These are phyloP conservation scores for Eucidaris tribuloides DNA, from an alignment of 35 echinoderm and acorn worm genomes.

Conservation along the genomic window DNA sequence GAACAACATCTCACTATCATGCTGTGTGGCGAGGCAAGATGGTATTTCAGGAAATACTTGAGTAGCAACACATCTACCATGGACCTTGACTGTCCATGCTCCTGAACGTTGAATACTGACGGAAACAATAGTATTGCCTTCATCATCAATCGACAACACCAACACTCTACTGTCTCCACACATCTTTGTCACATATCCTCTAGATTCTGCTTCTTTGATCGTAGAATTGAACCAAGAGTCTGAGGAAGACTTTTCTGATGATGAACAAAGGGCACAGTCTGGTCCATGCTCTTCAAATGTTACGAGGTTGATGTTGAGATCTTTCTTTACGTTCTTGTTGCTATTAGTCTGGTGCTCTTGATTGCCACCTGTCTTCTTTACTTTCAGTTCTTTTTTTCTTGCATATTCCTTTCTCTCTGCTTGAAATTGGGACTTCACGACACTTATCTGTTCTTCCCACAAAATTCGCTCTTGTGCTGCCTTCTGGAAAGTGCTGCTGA, in stretches of 20 bases:
- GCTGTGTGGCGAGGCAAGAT: neutral
- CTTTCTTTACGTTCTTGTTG: too few species aligned
- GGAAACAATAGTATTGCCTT: neutral
- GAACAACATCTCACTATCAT: neutral
- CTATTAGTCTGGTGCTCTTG: too few species aligned
- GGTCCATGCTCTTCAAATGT: neutral
- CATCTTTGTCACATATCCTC: neutral
- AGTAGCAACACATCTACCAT: neutral
- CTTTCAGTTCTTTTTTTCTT: too few species aligned
- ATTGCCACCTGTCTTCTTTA: too few species aligned
- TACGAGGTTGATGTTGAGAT: neutral
- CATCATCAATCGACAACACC: neutral
- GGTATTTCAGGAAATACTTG: neutral
- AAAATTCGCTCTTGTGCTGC: neutral
- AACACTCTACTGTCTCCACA: neutral
- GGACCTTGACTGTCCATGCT: neutral
- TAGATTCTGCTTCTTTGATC: neutral
- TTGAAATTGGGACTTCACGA: neutral
- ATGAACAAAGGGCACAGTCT: neutral
- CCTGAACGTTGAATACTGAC: neutral
- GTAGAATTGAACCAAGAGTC: neutral
- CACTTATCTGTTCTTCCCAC: conserved; percentile 64
- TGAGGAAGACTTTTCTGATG: too few species aligned
- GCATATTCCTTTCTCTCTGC: neutral
- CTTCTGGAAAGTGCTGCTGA: neutral